Evolutionary conservation across 2,113 vertebrate species (phyloP).

Genomic region (Nanorana parkeri): DNA sequence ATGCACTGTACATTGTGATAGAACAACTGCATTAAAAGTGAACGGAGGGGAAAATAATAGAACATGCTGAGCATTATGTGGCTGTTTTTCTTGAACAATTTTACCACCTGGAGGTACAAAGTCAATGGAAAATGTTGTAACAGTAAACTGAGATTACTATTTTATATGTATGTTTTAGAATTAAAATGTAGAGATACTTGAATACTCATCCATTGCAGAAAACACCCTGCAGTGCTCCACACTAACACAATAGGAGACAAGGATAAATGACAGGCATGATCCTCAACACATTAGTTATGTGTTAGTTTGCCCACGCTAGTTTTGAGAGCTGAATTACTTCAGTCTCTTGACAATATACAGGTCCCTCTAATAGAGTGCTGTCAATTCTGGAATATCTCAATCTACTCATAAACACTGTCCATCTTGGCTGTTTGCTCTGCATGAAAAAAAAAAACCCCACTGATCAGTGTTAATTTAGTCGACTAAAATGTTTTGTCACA

Average conservation of each 20-base stretch:
- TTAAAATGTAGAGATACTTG: conserved; percentile 13
- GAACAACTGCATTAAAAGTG: conserved; percentile 7
- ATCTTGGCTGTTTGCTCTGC: too few relatives aligned
- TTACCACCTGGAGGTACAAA: conserved; percentile 11
- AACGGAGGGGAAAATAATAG: not conserved
- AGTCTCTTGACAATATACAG: too few relatives aligned
- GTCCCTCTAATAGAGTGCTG: too few relatives aligned
- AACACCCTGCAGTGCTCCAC: conserved; percentile 28
- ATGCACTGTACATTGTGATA: not conserved
- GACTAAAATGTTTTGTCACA: too few relatives aligned
- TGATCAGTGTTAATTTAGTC: too few relatives aligned
- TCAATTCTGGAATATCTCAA: too few relatives aligned
- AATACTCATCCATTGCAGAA: conserved; percentile 14
- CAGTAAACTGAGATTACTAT: conserved; percentile 20
- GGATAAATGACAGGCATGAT: conserved; percentile 14
- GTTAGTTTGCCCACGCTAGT: not conserved
- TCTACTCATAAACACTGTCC: too few relatives aligned
- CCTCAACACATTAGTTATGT: not conserved
- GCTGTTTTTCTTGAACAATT: conserved; percentile 9
- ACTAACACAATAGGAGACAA: conserved; percentile 18
- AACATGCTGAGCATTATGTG: not conserved
- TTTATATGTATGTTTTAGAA: conserved; percentile 27
- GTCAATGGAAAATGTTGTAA: conserved; percentile 13
- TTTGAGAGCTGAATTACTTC: not conserved
- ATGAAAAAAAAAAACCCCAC: too few relatives aligned